phyloP scores from a whole-genome alignment of 2,113 vertebrate species.

The Hucho hucho region DNA sequence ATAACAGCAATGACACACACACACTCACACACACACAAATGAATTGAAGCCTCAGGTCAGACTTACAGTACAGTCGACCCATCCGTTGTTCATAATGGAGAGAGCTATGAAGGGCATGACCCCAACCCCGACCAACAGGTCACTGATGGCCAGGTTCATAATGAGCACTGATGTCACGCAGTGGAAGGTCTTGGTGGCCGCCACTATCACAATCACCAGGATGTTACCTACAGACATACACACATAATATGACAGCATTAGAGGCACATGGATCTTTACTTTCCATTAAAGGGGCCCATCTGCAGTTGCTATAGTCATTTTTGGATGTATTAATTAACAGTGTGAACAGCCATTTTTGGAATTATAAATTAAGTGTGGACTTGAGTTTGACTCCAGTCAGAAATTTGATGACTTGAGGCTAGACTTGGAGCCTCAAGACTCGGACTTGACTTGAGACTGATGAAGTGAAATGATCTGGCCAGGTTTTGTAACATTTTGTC shows the following conservation, averaged over 20 bases:
- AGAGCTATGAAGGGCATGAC: conserved; percentile 81
- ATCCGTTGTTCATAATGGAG: conserved; percentile 72
- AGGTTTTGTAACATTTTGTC: too few species aligned
- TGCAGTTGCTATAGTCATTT: too few species aligned
- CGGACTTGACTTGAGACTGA: too few species aligned
- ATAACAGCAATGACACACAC: too few species aligned
- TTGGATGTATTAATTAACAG: too few species aligned
- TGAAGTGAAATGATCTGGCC: too few species aligned
- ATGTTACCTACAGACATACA: conserved; percentile 69
- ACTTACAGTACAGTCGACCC: conserved; percentile 71
- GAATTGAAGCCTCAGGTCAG: background rate
- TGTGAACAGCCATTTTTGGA: too few species aligned
- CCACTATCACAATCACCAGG: conserved; percentile 77
- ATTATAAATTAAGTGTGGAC: too few species aligned
- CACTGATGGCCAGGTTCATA: conserved; percentile 81
- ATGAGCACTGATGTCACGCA: conserved; percentile 76
- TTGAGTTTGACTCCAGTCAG: too few species aligned
- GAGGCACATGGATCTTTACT: conserved; percentile 6
- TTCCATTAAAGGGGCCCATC: too few species aligned
- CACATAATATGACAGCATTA: conserved; percentile 14
- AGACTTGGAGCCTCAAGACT: too few species aligned
- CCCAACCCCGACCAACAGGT: conserved; percentile 77
- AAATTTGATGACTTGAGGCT: too few species aligned
- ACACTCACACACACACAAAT: background rate
- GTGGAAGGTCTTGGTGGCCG: conserved; percentile 77